Evolutionary conservation across 1,140 invertebrate genomes (phyloP).

Genomic region (Philotrypesis tridentata): DNA sequence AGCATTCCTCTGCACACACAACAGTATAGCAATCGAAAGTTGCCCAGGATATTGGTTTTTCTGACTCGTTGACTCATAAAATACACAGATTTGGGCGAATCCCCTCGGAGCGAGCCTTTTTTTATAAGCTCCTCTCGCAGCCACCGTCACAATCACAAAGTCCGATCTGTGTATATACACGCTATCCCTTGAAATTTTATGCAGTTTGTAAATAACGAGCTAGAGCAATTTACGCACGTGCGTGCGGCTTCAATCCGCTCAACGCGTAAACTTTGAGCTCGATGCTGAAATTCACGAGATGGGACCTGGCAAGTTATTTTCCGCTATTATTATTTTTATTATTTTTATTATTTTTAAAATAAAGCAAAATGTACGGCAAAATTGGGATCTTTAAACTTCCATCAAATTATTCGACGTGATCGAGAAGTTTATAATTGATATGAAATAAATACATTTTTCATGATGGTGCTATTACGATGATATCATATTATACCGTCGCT

Average conservation of each 20-base stretch:
- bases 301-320: background rate
- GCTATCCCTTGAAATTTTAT: background rate
- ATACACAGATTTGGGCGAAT: slow-evolving; percentile 47
- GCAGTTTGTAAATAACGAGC: slow-evolving; percentile 27
- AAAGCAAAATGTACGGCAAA: no score
- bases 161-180: slow-evolving; percentile 12
- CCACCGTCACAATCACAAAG: slow-evolving; percentile 8
- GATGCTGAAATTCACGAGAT: background rate
- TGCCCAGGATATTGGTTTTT: slow-evolving; percentile 47
- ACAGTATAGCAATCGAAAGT: no score
- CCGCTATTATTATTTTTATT: no score
- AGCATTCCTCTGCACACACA: background rate
- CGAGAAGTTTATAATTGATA: no score
- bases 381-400: no score
- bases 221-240: background rate
- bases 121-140: background rate
- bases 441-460: no score
- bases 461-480: no score
- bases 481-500: no score
- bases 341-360: no score
- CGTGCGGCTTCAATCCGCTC: no score
- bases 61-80: slow-evolving; percentile 46
- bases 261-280: background rate
- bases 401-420: no score
- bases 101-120: slow-evolving; percentile 13